These are phyloP conservation scores for Sakesphorus luctuosus DNA, from an alignment of 2,113 vertebrate species.

Conservation along the genomic window DNA sequence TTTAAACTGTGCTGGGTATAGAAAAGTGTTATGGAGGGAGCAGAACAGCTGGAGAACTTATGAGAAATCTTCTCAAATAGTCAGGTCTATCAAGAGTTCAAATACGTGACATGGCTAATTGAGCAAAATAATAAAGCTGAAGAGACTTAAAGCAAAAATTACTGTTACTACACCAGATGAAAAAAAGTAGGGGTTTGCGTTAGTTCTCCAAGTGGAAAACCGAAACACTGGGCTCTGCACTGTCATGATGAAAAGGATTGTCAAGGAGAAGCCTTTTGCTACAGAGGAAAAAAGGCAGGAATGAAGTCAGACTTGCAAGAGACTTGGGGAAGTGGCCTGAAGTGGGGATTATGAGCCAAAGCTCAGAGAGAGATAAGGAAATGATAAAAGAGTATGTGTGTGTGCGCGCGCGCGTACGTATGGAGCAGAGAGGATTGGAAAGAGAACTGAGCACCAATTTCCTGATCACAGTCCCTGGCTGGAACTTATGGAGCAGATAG, in stretches of 20 bases:
- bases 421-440: not conserved
- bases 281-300: not conserved
- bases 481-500: not conserved
- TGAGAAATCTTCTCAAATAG: not conserved
- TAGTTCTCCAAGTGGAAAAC: not conserved
- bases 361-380: conserved; percentile 52
- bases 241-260: not conserved
- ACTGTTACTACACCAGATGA: not conserved
- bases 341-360: conserved; percentile 70
- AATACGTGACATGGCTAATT: not conserved
- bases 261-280: conserved; percentile 1
- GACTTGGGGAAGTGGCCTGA: conserved; percentile 52
- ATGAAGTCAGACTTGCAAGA: conserved; percentile 36
- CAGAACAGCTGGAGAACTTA: not conserved
- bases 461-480: not conserved
- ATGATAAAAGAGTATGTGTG: not conserved
- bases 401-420: not conserved
- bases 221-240: not conserved
- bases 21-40: not conserved
- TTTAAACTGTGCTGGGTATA: not conserved
- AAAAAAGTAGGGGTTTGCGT: not conserved
- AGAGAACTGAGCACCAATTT: not conserved
- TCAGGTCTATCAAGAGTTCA: not conserved
- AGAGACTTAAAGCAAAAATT: not conserved
- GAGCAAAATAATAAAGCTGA: not conserved